Percentiles rank a stretch among this genome's conserved stretches.
Evolutionary conservation across 2,113 vertebrate species (phyloP).

Genomic region (Ceyx margarethae): DNA sequence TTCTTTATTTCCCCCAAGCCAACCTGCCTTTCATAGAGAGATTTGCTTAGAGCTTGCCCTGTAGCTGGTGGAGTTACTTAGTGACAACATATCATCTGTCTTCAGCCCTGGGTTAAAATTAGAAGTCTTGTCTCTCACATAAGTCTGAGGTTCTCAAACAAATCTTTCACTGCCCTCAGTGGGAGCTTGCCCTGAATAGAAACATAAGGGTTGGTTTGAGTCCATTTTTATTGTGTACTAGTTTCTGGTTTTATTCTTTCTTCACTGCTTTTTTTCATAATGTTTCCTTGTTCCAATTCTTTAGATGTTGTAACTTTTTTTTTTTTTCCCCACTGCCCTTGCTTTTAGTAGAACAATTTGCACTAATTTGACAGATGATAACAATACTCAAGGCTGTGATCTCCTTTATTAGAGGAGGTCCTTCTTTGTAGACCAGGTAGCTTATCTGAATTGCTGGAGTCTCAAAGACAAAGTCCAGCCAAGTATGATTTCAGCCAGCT

Average conservation of each 20-base stretch:
- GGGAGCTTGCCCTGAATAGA: neutral
- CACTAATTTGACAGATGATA: neutral
- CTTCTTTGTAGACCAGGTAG: neutral
- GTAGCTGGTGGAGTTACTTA: neutral
- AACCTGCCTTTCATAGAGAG: neutral
- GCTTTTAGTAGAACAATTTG: neutral
- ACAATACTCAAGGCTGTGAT: neutral
- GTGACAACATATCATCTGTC: neutral
- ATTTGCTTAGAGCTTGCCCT: neutral
- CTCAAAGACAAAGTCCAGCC: neutral
- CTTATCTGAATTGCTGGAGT: neutral
- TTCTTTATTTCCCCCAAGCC: neutral
- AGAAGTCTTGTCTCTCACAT: neutral
- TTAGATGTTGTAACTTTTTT: neutral
- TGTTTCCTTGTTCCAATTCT: neutral
- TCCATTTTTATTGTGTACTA: slow-evolving; percentile 11
- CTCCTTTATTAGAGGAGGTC: neutral
- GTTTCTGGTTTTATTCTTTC: slow-evolving; percentile 39
- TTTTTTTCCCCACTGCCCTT: neutral
- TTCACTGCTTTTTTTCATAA: slow-evolving; percentile 21
- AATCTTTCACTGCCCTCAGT: neutral
- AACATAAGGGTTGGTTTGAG: slow-evolving; percentile 1
- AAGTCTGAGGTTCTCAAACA: neutral
- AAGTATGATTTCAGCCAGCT: neutral
- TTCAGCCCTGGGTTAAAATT: neutral